phyloP scores from a whole-genome alignment of 1,140 invertebrate genomes.

The Scaptomyza montana region DNA sequence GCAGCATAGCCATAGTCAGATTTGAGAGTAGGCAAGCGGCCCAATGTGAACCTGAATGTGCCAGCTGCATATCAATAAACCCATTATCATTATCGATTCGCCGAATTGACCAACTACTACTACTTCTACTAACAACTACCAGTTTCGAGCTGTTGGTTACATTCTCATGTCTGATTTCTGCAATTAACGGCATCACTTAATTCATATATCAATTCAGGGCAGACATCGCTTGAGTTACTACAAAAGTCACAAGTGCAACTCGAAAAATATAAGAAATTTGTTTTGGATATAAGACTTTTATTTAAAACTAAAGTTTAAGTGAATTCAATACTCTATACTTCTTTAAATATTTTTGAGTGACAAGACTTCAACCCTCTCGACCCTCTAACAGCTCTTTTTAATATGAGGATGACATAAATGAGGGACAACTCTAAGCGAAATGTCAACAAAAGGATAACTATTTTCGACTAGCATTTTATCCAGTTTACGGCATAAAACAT shows the following conservation, averaged over 20 bases:
- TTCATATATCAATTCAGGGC: neutral
- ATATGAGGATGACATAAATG: no score
- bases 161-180: slow-evolving; percentile 13
- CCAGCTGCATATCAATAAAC: slow-evolving; percentile 40
- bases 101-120: neutral
- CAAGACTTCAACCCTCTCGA: no score
- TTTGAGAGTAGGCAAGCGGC: slow-evolving; percentile 1
- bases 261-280: no score
- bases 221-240: neutral
- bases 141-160: slow-evolving; percentile 22
- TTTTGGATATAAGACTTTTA: no score
- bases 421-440: neutral
- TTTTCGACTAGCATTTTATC: neutral
- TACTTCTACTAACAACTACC: neutral
- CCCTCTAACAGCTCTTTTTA: no score
- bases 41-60: slow-evolving; percentile 12
- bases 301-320: no score
- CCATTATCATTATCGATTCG: slow-evolving; percentile 38
- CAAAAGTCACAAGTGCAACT: neutral
- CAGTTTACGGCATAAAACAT: neutral
- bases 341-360: no score
- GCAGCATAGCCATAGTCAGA: slow-evolving; percentile 34
- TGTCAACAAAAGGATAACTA: slow-evolving; percentile 21
- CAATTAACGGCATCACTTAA: slow-evolving; percentile 21
- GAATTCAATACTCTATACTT: no score